Conservation (phyloP, 2,888 invertebrate species). For the Mimachlamys varia region DNA sequence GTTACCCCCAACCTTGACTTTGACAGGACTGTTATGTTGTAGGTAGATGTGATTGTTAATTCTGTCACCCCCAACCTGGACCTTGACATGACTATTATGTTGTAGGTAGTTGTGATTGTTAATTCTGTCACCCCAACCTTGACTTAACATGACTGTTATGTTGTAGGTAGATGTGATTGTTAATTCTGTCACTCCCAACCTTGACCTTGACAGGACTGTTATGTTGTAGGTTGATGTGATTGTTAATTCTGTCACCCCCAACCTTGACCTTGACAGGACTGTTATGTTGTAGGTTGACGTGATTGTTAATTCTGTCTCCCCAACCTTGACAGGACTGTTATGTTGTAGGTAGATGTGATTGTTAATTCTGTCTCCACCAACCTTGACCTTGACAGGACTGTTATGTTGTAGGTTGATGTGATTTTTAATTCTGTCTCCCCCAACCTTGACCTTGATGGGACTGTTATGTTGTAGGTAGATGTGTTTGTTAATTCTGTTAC, state of each 20-base stretch:
- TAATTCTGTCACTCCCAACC: too few species aligned
- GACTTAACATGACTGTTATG: too few species aligned
- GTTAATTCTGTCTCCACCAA: too few species aligned
- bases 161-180: too few species aligned
- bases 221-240: conserved; percentile 41
- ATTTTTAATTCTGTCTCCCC: conserved; percentile 36
- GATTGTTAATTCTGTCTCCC: too few species aligned
- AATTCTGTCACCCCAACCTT: too few species aligned
- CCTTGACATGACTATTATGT: conserved; percentile 31
- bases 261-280: conserved; percentile 28
- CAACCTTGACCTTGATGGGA: conserved; percentile 23
- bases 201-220: neutral
- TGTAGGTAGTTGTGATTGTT: conserved; percentile 43
- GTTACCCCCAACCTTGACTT: conserved; percentile 24
- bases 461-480: conserved; percentile 36
- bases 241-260: conserved; percentile 36
- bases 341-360: too few species aligned
- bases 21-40: conserved; percentile 14
- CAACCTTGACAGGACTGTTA: too few species aligned
- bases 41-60: conserved; percentile 42
- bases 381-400: neutral
- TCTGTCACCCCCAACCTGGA: conserved; percentile 28
- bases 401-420: conserved; percentile 39
- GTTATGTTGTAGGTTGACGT: conserved; percentile 37
- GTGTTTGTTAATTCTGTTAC: too few species aligned